Conservation (phyloP, 2,888 invertebrate genomes). For the Andrena praecox region DNA sequence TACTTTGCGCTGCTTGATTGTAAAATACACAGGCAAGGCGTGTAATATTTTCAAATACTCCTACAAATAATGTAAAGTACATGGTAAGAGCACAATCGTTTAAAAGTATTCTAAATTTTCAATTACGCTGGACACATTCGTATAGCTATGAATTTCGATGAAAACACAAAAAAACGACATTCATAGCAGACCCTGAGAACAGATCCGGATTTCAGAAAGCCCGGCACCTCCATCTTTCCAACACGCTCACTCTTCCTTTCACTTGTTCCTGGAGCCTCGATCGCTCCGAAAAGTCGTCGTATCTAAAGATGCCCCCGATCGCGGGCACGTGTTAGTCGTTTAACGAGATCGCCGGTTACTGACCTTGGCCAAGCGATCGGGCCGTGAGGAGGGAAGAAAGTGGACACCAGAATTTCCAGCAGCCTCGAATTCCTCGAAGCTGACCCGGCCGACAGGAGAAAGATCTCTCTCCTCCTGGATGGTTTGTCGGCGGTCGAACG, state of each 20-base stretch:
- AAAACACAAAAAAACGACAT: too few species aligned
- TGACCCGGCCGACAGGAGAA: conserved; percentile 39
- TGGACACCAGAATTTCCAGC: conserved; percentile 53
- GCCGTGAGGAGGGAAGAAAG: conserved; percentile 36
- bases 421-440: conserved; percentile 50
- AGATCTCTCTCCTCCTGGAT: conserved; percentile 52
- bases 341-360: conserved; percentile 30
- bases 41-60: too few species aligned
- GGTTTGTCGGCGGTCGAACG: conserved; percentile 72
- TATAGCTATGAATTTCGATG: too few species aligned
- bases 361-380: conserved; percentile 40
- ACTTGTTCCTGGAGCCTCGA: not conserved
- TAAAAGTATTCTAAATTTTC: too few species aligned
- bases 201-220: too few species aligned
- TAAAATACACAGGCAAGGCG: too few species aligned
- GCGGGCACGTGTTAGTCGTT: conserved; percentile 25
- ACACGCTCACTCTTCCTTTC: not conserved
- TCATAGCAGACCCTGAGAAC: too few species aligned
- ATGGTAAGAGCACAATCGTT: too few species aligned
- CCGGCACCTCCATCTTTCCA: too few species aligned
- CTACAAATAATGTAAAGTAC: too few species aligned
- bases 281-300: not conserved
- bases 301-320: not conserved
- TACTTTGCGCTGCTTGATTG: too few species aligned
- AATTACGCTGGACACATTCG: too few species aligned